Evolutionary conservation across 92 coral and sea anemone genomes (phyloP), one percentile per base, ranked within the genome.

Genomic region (Zoanthus gigantus): DNA sequence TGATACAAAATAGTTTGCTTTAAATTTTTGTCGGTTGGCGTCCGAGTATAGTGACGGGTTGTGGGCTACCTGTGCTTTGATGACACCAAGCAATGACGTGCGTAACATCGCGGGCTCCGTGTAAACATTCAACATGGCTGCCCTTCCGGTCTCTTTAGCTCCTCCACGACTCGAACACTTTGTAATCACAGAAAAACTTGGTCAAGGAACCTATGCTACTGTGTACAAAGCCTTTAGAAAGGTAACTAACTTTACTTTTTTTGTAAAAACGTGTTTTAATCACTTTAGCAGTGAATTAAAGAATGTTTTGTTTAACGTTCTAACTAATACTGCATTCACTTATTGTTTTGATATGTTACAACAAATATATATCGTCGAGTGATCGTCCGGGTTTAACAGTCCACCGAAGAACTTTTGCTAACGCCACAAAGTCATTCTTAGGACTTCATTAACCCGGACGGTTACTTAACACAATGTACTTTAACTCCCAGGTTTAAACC

Each of bases 141-240:
- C 78, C 58, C 72, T 77, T 65, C 92, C 93, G 52, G 85, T 77
- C 16, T 81, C 93, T 2, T 9, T 88, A 0, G 93, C 96, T 53
- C 98, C 98, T 57, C 99, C 99, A 4, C 89, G 95, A 72, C 74
- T 97, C 71, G 93, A 95, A 34, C 94, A 93, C 92, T 97, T 93
- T 73, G 98, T 97, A 37, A 89, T 97, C 93, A 94, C 97, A 34
- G 97, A 97, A 90, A 97, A 92, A 88, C 95, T 97, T 12, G 99
- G 99, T 71, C 98, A 97, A 77, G 99, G 99, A 78, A 94, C 96
- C 13, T 95, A 97, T 83, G 99, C 99, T 50, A 95, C 96, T 10
- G 99, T 97, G 2, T 97, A 97, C 86, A 97, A 97, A 92, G 99
- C 99, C 80, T 97, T 92, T 71, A 97, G 91, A 79, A 97, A 95